Evolutionary conservation across 2,113 vertebrate species (phyloP).

Genomic region (Crotalus viridis): DNA sequence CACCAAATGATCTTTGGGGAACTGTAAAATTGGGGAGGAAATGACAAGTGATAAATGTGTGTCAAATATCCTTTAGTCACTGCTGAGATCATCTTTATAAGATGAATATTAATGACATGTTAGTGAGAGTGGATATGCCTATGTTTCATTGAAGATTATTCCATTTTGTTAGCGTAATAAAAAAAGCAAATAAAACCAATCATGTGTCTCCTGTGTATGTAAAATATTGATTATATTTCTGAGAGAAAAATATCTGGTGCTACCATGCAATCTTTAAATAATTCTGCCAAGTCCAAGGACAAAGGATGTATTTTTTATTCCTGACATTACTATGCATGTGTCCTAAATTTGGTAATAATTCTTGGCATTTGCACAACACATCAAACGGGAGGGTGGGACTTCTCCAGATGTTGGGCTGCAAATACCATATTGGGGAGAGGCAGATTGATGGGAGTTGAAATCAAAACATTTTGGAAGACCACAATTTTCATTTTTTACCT

Average conservation of each 20-base stretch:
- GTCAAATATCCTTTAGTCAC: background rate
- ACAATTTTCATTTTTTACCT: background rate
- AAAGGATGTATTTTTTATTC: background rate
- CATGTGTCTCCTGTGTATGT: conserved; percentile 21
- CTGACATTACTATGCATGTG: background rate
- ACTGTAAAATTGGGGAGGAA: background rate
- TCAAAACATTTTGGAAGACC: background rate
- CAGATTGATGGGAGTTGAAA: background rate
- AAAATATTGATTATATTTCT: conserved; percentile 17
- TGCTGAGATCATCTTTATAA: conserved; percentile 22
- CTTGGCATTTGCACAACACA: background rate
- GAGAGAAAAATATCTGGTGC: conserved; percentile 21
- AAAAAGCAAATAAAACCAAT: conserved; percentile 5
- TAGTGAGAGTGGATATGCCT: conserved; percentile 31
- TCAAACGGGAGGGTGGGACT: background rate
- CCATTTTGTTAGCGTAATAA: conserved; percentile 38
- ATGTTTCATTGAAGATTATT: conserved; percentile 16
- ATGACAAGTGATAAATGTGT: fast-evolving
- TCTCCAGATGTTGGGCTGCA: background rate
- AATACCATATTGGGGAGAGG: background rate
- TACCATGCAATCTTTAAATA: conserved; percentile 30
- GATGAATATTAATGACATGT: conserved; percentile 43
- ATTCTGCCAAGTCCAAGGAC: conserved; percentile 1
- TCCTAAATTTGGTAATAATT: background rate
- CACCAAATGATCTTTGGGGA: background rate